phyloP scores from a whole-genome alignment of 2,113 vertebrate species.

The Etia nguti region DNA sequence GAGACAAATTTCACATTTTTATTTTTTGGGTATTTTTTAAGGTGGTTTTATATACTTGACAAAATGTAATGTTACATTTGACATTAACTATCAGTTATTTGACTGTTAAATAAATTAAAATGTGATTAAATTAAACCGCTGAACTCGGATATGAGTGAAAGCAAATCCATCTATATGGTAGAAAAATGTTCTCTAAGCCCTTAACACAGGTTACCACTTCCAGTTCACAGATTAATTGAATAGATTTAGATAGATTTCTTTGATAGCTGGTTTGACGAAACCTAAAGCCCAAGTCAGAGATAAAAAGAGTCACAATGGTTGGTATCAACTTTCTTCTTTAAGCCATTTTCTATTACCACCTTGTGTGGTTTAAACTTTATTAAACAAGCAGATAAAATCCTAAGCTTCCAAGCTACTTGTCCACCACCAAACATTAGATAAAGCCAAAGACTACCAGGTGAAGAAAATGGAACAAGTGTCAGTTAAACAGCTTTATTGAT shows the following conservation, averaged over 20 bases:
- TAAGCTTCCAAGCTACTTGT: too few relatives aligned
- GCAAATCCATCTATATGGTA: not conserved
- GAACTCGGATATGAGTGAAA: not conserved
- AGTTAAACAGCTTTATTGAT: not conserved
- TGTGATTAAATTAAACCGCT: not conserved
- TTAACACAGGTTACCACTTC: accelerated
- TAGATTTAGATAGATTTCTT: too few relatives aligned
- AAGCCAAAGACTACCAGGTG: not conserved
- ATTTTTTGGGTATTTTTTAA: not conserved
- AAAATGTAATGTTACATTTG: not conserved
- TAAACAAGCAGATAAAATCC: too few relatives aligned
- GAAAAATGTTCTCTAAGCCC: not conserved
- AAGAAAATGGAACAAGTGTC: accelerated
- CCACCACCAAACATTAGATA: not conserved
- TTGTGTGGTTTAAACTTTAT: too few relatives aligned
- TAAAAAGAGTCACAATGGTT: not conserved
- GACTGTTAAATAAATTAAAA: not conserved
- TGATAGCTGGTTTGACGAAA: accelerated
- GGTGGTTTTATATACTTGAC: not conserved
- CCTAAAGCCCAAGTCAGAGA: not conserved
- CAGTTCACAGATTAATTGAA: not conserved
- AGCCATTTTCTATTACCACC: too few relatives aligned
- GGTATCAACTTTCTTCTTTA: not conserved
- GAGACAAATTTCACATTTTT: not conserved
- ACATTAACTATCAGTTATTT: not conserved